Evolutionary conservation across 2,113 vertebrate genomes (phyloP).

Genomic region (Pelodiscus sinensis): DNA sequence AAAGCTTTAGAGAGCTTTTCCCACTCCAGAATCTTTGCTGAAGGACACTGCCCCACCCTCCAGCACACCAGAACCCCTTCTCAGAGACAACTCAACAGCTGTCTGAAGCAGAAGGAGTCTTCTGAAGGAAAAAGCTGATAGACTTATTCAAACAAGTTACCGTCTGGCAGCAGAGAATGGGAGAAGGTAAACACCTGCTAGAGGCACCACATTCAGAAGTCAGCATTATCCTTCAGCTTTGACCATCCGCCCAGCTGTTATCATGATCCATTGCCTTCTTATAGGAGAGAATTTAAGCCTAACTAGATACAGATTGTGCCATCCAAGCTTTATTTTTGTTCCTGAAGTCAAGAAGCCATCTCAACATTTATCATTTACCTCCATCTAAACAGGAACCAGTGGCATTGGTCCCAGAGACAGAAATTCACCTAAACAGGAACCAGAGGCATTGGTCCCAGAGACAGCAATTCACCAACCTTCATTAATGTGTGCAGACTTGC

Average conservation of each 20-base stretch:
- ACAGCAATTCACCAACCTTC: background rate
- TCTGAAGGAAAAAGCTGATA: background rate
- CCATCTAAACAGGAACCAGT: accelerated
- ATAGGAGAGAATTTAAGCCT: background rate
- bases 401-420: background rate
- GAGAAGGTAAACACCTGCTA: background rate
- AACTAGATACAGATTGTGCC: accelerated
- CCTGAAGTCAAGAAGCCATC: background rate
- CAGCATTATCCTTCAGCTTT: background rate
- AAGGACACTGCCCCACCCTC: background rate
- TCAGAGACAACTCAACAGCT: background rate
- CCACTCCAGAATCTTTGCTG: background rate
- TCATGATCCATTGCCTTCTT: background rate
- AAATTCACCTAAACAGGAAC: accelerated
- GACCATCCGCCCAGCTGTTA: accelerated
- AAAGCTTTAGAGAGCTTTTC: background rate
- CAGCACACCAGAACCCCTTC: background rate
- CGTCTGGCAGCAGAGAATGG: background rate
- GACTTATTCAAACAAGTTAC: background rate
- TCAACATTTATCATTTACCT: background rate
- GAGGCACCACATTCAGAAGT: accelerated
- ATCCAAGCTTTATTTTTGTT: background rate
- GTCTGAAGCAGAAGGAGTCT: background rate
- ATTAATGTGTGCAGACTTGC: background rate
- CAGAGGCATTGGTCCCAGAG: background rate